Evolutionary conservation across 2,113 vertebrate genomes (phyloP).

Genomic region (Takifugu flavidus): DNA sequence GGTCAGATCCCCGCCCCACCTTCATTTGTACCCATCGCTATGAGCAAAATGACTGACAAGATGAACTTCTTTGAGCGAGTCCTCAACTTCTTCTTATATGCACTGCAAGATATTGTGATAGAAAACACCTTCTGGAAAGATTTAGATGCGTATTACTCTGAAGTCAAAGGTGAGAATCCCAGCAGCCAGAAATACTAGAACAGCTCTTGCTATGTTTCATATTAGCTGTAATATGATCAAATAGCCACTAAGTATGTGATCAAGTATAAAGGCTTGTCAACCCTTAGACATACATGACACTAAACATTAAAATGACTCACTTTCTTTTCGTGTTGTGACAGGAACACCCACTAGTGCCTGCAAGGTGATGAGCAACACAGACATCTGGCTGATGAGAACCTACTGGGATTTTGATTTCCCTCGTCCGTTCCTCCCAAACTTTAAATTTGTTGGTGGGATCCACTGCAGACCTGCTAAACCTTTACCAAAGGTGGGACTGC

Average conservation of each 20-base stretch:
- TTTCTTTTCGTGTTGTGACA: constrained; percentile 42
- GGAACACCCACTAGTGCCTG: constrained; percentile 81
- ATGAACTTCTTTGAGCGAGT: constrained; percentile 73
- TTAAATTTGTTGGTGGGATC: constrained; percentile 87
- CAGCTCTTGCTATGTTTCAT: too few relatives aligned
- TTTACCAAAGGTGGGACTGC: constrained; percentile 61
- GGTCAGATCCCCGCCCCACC: constrained; percentile 68
- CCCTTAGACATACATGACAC: too few relatives aligned
- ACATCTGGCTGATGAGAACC: constrained; percentile 88
- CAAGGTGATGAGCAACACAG: constrained; percentile 82
- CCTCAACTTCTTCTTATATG: constrained; percentile 59
- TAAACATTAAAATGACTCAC: not conserved
- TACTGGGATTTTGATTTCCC: constrained; percentile 94
- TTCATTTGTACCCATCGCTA: constrained; percentile 66
- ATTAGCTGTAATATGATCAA: too few relatives aligned
- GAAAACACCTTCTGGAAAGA: constrained; percentile 6
- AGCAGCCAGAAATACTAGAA: too few relatives aligned
- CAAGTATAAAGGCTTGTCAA: too few relatives aligned
- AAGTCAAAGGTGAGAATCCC: constrained; percentile 63
- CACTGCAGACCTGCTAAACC: constrained; percentile 88
- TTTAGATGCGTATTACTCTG: constrained; percentile 65
- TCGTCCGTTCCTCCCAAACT: constrained; percentile 85
- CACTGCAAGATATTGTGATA: constrained; percentile 54
- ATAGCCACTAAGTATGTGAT: too few relatives aligned
- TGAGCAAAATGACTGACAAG: constrained; percentile 69